Percentiles rank a stretch among this genome's conserved stretches.
These are phyloP conservation scores for Saxidomus purpurata DNA, from an alignment of 1,140 invertebrate genomes.

Conservation along the genomic window DNA sequence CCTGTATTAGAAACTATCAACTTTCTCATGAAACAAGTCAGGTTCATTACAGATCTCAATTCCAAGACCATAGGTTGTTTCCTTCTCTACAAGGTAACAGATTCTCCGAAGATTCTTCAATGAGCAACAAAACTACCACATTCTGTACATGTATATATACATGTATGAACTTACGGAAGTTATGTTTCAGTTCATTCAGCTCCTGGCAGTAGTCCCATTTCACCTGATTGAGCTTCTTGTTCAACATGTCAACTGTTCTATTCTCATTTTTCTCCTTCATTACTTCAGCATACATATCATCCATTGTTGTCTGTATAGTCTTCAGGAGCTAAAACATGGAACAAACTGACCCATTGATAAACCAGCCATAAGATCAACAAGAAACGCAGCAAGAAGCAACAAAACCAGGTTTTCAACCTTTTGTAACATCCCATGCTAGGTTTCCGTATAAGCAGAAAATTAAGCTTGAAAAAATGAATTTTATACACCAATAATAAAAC, in stretches of 20 bases:
- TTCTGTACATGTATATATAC: background rate
- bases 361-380: background rate
- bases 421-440: too few species aligned
- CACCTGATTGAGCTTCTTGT: constrained; percentile 89
- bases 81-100: too few species aligned
- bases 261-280: constrained; percentile 45
- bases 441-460: too few species aligned
- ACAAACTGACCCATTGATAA: background rate
- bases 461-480: too few species aligned
- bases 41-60: too few species aligned
- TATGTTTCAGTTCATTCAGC: constrained; percentile 89
- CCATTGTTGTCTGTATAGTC: constrained; percentile 86
- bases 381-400: background rate
- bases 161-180: constrained; percentile 88
- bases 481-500: too few species aligned
- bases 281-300: constrained; percentile 89
- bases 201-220: constrained; percentile 90
- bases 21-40: too few species aligned
- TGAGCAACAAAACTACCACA: background rate
- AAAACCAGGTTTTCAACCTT: too few species aligned
- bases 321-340: constrained; percentile 11
- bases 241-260: constrained; percentile 87
- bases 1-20: too few species aligned
- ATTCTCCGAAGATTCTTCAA: too few species aligned
- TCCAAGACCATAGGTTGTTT: too few species aligned